Percentiles rank a stretch among this genome's conserved stretches.
phyloP scores from a whole-genome alignment of 2,888 invertebrate genomes.

The Malacosoma neustria region DNA sequence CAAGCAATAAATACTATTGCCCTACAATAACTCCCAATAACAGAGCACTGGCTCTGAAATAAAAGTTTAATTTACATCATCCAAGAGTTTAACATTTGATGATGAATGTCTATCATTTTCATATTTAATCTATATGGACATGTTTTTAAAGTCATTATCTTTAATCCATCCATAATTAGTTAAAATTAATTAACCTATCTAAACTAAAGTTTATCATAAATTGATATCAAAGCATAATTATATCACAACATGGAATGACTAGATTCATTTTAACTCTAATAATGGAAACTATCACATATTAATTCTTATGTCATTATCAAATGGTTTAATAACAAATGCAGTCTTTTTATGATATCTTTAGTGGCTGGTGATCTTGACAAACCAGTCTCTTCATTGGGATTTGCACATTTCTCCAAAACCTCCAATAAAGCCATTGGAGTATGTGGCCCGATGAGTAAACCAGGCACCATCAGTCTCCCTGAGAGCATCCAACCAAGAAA shows the following conservation, averaged over 20 bases:
- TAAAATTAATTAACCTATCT: background rate
- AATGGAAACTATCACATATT: background rate
- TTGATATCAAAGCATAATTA: conserved; percentile 4
- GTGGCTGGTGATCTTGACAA: conserved; percentile 59
- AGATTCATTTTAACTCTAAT: background rate
- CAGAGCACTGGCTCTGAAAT: no score
- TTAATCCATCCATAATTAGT: conserved; percentile 1
- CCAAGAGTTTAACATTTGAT: no score
- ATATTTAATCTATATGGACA: background rate
- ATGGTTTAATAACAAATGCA: conserved; percentile 69
- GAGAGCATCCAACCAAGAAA: conserved; percentile 78
- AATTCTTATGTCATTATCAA: conserved; percentile 10
- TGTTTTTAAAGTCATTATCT: conserved; percentile 6
- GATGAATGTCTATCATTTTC: no score
- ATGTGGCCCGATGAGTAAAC: conserved; percentile 74
- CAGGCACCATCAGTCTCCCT: conserved; percentile 75
- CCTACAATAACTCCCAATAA: no score
- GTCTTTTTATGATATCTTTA: conserved; percentile 55
- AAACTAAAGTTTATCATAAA: conserved; percentile 6
- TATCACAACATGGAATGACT: conserved; percentile 17
- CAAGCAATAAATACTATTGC: no score
- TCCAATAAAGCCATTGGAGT: conserved; percentile 74
- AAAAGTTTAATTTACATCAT: no score
- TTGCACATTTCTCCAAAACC: conserved; percentile 74
- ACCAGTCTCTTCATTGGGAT: conserved; percentile 60